Base-by-base conservation (phyloP, 2,797 vertebrate genomes). In the Okamejei kenojei region DNA sequence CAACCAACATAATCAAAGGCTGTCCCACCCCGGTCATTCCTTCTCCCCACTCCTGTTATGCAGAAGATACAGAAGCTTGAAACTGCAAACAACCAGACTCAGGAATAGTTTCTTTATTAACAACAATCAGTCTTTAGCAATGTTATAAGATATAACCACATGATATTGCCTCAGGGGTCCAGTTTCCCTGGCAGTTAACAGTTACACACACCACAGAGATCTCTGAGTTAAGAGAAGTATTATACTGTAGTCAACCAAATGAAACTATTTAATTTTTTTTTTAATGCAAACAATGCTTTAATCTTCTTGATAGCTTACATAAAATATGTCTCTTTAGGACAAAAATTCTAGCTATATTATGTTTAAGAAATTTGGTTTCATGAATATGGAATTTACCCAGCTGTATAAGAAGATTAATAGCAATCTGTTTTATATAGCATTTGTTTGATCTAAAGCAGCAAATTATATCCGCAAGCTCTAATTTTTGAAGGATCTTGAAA, bases 401-500 rank as follows among this genome's bases (percentile, higher is more conserved):
- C 23, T 73, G 90, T 15, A n/a, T 29, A 17, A 76, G 45, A 58
- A 73, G 90, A 92, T 92, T 92, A 54, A 88, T 32, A 68, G 84
- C 84, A 88, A 65, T 68, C 84, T 88, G 71, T 29, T 92, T 58
- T 71, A 73, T 17, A 45, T 92, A 73, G 11, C 13, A 76, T 45
- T 73, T 68, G 10, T 92, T 73, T 92, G 90, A 76, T 92, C 71
- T 71, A 71, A 90, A 35, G 38, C 32, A 71, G 86, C 65, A 73
- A 92, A 76, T 92, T 73, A 92, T 92, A 76, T 73, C 90, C 90
- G 35, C 71, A 76, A 92, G 90, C 90, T 54, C 71, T 76, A 92
- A 8, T 76, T 54, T 92, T 54, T 92, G 23, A 19, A 58, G 26
- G 38, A 29, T 92, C 68, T 92, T 92, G 58, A 92, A 92, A 92